Evolutionary conservation across 2,888 invertebrate species (phyloP), one percentile per base, ranked within the genome.

Genomic region (Cabera pusaria): DNA sequence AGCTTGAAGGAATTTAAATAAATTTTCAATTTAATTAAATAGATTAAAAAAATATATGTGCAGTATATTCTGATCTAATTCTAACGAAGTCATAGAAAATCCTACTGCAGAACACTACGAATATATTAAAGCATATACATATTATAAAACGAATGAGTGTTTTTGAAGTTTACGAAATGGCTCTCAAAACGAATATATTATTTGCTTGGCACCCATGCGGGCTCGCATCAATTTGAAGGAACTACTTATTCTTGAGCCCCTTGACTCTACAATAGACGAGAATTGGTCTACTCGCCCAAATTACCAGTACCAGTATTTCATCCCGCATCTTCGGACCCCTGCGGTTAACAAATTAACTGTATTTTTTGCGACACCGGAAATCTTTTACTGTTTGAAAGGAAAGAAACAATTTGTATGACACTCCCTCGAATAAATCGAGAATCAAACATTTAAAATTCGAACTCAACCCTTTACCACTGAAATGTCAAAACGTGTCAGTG

Each of bases 281-380:
- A 80, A 83, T 86, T 81, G 80, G 77, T 68, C 73, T 81, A 79
- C 87, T 86, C 78, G 52, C 44, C 75, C 78, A 82, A 88, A 87
- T 87, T 86, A 83, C 82, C 85, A 71, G 65, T 86, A 83, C 82
- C 85, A 71, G 65, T 77, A 79, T 80, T 56, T 49, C 40, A 26
- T 72, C 87, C 87, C 86, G 87, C 84, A 88, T 87, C 78, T 74
- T 77, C 71, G 66, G 55, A 59, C 71, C 79, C 79, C 81, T 58
- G 77, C 56, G 49, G 74, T 49, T 53, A 50, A 64, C 60, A 61
- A 72, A 74, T 72, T 74, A 61, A 70, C 65, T 51, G 49, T 56
- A 44, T 51, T 68, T 63, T 69, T 74, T 72, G 68, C 69, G 48
- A 63, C 42, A 36, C 50, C 53, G 45, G 55, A 47, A 49, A 53